Evolutionary conservation across 2,113 vertebrate genomes (phyloP).

Genomic region (Pygoscelis antarcticus): DNA sequence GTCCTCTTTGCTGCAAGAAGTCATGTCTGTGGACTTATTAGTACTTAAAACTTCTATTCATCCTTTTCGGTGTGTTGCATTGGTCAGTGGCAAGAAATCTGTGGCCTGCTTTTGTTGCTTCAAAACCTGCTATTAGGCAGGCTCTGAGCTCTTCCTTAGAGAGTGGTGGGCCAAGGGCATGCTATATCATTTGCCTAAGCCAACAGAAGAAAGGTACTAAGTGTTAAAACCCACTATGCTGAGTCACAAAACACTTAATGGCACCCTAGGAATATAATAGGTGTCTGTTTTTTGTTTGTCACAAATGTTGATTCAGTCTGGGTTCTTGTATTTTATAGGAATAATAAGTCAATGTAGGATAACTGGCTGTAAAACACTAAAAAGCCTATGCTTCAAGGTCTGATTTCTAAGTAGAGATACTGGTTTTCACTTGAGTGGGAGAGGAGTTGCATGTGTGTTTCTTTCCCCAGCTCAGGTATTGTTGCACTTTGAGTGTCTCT

Average conservation of each 20-base stretch:
- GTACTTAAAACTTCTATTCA: background rate
- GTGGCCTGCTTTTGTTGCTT: background rate
- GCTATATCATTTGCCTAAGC: background rate
- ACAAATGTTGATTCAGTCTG: constrained; percentile 46
- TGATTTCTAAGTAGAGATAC: constrained; percentile 1
- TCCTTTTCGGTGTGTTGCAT: background rate
- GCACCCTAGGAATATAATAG: constrained; percentile 4
- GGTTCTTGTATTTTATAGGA: constrained; percentile 25
- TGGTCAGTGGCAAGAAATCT: background rate
- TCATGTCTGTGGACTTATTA: background rate
- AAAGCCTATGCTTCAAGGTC: background rate
- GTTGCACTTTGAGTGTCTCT: background rate
- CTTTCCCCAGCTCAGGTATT: background rate
- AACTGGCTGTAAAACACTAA: background rate
- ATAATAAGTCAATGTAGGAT: background rate
- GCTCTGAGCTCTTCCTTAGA: background rate
- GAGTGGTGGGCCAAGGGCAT: background rate
- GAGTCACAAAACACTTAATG: constrained; percentile 41
- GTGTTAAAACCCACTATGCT: constrained; percentile 46
- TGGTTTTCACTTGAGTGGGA: constrained; percentile 21
- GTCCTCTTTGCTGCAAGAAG: background rate
- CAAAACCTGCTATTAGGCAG: background rate
- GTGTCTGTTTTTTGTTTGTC: constrained; percentile 38
- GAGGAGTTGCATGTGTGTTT: constrained; percentile 1
- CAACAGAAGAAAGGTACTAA: constrained; percentile 22